These are phyloP conservation scores for Hyles vespertilio DNA, from an alignment of 1,140 invertebrate genomes.

Conservation along the genomic window DNA sequence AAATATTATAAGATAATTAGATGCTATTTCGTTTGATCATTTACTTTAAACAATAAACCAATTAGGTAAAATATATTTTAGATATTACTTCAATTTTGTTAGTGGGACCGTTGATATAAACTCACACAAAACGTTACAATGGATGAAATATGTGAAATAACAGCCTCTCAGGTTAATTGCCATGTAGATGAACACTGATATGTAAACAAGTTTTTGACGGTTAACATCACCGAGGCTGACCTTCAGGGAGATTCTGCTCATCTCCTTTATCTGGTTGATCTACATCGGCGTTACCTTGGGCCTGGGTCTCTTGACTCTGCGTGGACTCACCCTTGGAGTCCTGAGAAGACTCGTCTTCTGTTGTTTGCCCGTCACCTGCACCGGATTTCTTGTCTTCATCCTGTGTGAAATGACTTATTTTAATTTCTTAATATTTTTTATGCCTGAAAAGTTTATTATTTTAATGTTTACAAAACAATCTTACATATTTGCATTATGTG, in stretches of 20 bases:
- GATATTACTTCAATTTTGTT: no score
- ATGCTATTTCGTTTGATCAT: no score
- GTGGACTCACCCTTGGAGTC: constrained; percentile 72
- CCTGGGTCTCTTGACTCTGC: constrained; percentile 33
- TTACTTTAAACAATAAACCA: no score
- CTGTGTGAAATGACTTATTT: constrained; percentile 30
- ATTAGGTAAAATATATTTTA: no score
- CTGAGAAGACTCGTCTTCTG: constrained; percentile 75
- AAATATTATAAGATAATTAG: no score
- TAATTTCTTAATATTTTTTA: constrained; percentile 3
- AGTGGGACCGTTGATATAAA: not conserved
- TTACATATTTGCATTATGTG: no score
- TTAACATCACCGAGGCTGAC: constrained; percentile 34
- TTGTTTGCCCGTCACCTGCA: constrained; percentile 64
- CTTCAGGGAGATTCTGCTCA: constrained; percentile 32
- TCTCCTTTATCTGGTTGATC: constrained; percentile 45
- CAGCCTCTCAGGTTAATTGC: constrained; percentile 55
- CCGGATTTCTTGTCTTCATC: constrained; percentile 73
- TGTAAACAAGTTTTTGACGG: constrained; percentile 30
- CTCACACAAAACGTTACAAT: not conserved
- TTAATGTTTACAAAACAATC: no score
- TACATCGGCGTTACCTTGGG: constrained; percentile 66
- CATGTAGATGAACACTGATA: constrained; percentile 53
- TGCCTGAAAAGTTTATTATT: no score
- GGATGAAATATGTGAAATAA: not conserved